Conservation (phyloP, 2,113 vertebrate species). For the Syrrhaptes paradoxus region DNA sequence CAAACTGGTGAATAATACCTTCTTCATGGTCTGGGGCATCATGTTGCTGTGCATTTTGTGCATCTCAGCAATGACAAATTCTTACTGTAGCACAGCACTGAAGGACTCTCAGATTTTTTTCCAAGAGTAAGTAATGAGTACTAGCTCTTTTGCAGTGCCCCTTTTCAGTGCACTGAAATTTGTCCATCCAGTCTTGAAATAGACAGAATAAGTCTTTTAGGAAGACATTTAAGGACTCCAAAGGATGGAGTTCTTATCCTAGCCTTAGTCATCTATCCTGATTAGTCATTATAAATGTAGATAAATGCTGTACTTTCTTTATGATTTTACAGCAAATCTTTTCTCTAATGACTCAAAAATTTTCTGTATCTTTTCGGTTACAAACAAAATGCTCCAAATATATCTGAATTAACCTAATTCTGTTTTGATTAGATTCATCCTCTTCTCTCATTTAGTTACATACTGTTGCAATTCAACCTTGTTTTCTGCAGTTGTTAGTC, state of each 20-base stretch:
- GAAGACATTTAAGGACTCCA: background rate
- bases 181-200: background rate
- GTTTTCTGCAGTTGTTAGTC: background rate
- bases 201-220: background rate
- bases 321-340: background rate
- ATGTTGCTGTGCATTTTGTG: background rate
- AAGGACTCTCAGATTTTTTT: background rate
- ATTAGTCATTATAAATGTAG: background rate
- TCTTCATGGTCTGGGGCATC: fast-evolving
- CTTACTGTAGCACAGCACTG: background rate
- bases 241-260: background rate
- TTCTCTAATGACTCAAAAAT: background rate
- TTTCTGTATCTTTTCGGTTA: background rate
- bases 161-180: background rate
- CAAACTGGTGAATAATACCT: background rate
- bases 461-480: background rate
- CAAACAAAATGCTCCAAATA: background rate
- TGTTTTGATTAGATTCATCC: background rate
- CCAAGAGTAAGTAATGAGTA: background rate
- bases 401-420: background rate
- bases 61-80: background rate
- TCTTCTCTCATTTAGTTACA: background rate
- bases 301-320: background rate
- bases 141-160: background rate
- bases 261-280: background rate